phyloP scores from a whole-genome alignment of 2,797 vertebrate genomes.

The Oryzias sinensis region DNA sequence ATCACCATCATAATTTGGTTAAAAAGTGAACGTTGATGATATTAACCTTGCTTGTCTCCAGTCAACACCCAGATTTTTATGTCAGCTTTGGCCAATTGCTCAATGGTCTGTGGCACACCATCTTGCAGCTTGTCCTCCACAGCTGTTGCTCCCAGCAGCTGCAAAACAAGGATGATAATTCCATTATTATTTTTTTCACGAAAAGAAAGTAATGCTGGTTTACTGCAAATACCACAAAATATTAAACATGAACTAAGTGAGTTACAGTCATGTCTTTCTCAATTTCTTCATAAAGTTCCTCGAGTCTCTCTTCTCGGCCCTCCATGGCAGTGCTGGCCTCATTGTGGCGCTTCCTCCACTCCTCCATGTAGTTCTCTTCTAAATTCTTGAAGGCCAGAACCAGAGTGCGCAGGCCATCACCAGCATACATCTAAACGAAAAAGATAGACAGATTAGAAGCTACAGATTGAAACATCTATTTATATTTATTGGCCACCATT shows the following conservation, averaged over 20 bases:
- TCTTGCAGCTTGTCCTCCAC: slow-evolving; percentile 96
- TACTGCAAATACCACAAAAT: no score
- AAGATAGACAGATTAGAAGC: no score
- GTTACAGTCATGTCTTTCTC: slow-evolving; percentile 73
- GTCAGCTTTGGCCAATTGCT: slow-evolving; percentile 84
- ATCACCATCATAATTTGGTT: no score
- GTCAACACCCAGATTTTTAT: slow-evolving; percentile 96
- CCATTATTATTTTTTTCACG: no score
- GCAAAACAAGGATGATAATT: slow-evolving; percentile 8
- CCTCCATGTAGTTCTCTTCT: slow-evolving; percentile 74
- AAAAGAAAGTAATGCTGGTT: no score
- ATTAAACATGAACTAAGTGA: background rate
- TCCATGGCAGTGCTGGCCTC: slow-evolving; percentile 83
- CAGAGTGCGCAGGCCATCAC: slow-evolving; percentile 88
- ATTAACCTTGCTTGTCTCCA: slow-evolving; percentile 91
- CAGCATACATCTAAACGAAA: slow-evolving; percentile 84
- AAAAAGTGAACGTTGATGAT: no score
- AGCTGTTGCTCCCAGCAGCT: slow-evolving; percentile 90
- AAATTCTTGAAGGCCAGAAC: slow-evolving; percentile 88
- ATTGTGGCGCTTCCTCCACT: slow-evolving; percentile 83
- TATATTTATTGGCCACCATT: no score
- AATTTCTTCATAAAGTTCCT: slow-evolving; percentile 86
- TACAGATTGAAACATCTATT: no score
- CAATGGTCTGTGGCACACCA: slow-evolving; percentile 89
- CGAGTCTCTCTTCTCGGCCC: slow-evolving; percentile 80